Conservation (phyloP, 2,797 vertebrate species). For the Sebastes diaconus region DNA sequence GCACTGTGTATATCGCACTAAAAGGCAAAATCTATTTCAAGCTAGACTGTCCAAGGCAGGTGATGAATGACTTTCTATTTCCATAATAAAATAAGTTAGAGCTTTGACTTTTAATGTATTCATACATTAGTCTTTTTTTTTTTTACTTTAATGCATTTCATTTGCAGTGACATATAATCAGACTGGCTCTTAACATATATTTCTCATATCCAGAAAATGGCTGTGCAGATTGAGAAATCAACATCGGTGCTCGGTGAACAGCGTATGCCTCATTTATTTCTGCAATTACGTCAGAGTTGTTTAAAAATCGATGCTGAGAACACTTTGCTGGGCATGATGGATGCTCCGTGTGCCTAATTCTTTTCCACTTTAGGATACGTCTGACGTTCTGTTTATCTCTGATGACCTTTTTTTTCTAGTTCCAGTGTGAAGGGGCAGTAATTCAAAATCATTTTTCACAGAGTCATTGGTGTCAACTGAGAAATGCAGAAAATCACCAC, state of each 20-base stretch:
- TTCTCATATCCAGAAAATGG: slow-evolving; percentile 44
- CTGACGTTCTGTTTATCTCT: slow-evolving; percentile 45
- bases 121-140: neutral
- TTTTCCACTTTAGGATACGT: slow-evolving; percentile 20
- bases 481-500: slow-evolving; percentile 23
- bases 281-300: slow-evolving; percentile 64
- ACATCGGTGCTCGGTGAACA: slow-evolving; percentile 25
- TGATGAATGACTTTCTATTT: slow-evolving; percentile 38
- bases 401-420: slow-evolving; percentile 46
- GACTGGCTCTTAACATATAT: slow-evolving; percentile 39
- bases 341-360: slow-evolving; percentile 10
- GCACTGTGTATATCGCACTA: neutral
- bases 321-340: slow-evolving; percentile 13
- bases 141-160: slow-evolving; percentile 43
- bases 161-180: slow-evolving; percentile 46
- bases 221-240: slow-evolving; percentile 54
- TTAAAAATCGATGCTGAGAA: slow-evolving; percentile 53
- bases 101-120: slow-evolving; percentile 34
- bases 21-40: slow-evolving; percentile 24
- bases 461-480: slow-evolving; percentile 11
- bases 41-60: neutral
- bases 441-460: slow-evolving; percentile 43
- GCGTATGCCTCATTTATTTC: slow-evolving; percentile 59
- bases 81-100: slow-evolving; percentile 17
- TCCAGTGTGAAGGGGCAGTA: slow-evolving; percentile 18